These are phyloP conservation scores for Panagrolaimus sp. DNA, from an alignment of 1,140 invertebrate species.

Conservation along the genomic window DNA sequence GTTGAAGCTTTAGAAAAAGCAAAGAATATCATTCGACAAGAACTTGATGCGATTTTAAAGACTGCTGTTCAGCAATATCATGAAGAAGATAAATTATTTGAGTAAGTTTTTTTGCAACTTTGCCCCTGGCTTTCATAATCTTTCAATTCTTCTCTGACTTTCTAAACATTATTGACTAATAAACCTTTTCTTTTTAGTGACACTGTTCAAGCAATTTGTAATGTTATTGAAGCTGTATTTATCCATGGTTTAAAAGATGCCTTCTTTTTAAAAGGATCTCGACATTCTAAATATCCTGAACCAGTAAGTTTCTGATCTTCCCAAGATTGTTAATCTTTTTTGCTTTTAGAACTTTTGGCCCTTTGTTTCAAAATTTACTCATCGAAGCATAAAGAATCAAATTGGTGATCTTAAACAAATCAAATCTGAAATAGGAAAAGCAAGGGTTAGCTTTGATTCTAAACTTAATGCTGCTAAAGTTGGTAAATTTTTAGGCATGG, in stretches of 20 bases:
- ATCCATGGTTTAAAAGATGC: slow-evolving; percentile 58
- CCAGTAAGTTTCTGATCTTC: slow-evolving; percentile 41
- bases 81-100: background rate
- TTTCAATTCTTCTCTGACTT: no score
- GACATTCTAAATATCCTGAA: slow-evolving; percentile 55
- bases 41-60: slow-evolving; percentile 23
- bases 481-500: slow-evolving; percentile 45
- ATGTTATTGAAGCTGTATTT: slow-evolving; percentile 52
- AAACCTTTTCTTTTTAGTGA: slow-evolving; percentile 19
- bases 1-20: slow-evolving; percentile 15
- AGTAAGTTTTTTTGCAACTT: slow-evolving; percentile 5
- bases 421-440: slow-evolving; percentile 50
- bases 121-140: no score
- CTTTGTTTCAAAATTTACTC: slow-evolving; percentile 58
- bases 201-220: slow-evolving; percentile 41
- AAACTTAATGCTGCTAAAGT: slow-evolving; percentile 11
- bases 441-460: slow-evolving; percentile 36
- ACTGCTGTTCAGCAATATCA: background rate
- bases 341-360: slow-evolving; percentile 58
- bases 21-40: slow-evolving; percentile 21
- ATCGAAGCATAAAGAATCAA: slow-evolving; percentile 48
- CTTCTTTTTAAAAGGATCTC: slow-evolving; percentile 54
- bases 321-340: background rate
- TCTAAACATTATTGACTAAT: background rate
- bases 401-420: slow-evolving; percentile 53